A percentile compares a stretch with the other conserved stretches of the same genome.
These are phyloP conservation scores for Lordiphosa stackelbergi DNA, from an alignment of 1,140 invertebrate genomes.

Conservation along the genomic window DNA sequence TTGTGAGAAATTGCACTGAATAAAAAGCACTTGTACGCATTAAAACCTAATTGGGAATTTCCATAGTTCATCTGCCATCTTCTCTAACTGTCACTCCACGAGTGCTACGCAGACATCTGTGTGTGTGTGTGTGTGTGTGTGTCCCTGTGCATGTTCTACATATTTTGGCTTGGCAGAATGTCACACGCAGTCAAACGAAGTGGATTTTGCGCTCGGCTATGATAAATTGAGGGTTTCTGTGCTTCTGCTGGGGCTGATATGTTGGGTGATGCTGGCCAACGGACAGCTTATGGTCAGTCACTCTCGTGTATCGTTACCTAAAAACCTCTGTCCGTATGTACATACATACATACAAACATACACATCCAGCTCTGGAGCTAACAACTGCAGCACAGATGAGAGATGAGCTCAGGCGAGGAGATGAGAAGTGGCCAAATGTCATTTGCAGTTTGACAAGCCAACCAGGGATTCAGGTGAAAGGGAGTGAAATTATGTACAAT, in stretches of 20 bases:
- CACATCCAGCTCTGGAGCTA: slow-evolving; percentile 25
- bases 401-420: slow-evolving; percentile 23
- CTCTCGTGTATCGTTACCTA: slow-evolving; percentile 42
- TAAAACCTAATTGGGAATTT: slow-evolving; percentile 75
- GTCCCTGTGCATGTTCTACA: slow-evolving; percentile 54
- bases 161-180: slow-evolving; percentile 74
- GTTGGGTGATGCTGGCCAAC: slow-evolving; percentile 7
- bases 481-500: slow-evolving; percentile 13
- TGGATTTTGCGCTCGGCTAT: slow-evolving; percentile 71
- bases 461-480: slow-evolving; percentile 17
- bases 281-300: slow-evolving; percentile 33
- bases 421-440: slow-evolving; percentile 72
- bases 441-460: slow-evolving; percentile 63
- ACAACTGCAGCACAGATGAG: slow-evolving; percentile 23
- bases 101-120: slow-evolving; percentile 4
- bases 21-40: slow-evolving; percentile 74
- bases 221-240: slow-evolving; percentile 65
- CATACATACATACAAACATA: neutral
- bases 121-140: slow-evolving; percentile 24
- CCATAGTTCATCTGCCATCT: slow-evolving; percentile 72
- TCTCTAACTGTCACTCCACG: slow-evolving; percentile 43
- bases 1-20: slow-evolving; percentile 72
- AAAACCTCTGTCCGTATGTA: slow-evolving; percentile 16
- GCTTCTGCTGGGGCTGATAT: slow-evolving; percentile 32
- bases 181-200: slow-evolving; percentile 68